phyloP scores from a whole-genome alignment of 1,140 invertebrate species.

The Schlechtendalia chinensis region DNA sequence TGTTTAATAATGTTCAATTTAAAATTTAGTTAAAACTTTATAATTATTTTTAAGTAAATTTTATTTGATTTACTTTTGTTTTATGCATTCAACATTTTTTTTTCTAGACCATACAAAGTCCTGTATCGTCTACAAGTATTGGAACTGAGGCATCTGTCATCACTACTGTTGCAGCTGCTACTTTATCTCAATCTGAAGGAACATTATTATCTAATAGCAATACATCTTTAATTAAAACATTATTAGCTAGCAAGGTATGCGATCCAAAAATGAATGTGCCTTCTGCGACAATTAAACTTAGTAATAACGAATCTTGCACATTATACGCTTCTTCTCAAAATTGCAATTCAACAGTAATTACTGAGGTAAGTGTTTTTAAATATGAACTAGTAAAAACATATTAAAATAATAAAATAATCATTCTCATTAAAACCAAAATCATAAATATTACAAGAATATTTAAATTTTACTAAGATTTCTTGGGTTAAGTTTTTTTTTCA shows the following conservation, averaged over 20 bases:
- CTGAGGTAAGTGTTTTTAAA: slow-evolving; percentile 36
- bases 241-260: slow-evolving; percentile 80
- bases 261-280: slow-evolving; percentile 49
- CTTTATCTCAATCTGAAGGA: slow-evolving; percentile 57
- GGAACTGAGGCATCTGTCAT: slow-evolving; percentile 47
- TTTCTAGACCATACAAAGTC: slow-evolving; percentile 51
- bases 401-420: background rate
- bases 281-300: slow-evolving; percentile 49
- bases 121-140: slow-evolving; percentile 53
- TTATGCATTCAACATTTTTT: background rate
- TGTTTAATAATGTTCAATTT: background rate
- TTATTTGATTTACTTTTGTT: background rate
- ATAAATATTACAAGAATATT: background rate
- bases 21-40: background rate
- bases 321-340: slow-evolving; percentile 48
- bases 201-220: slow-evolving; percentile 55
- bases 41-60: background rate
- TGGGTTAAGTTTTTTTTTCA: background rate
- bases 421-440: background rate
- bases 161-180: slow-evolving; percentile 53
- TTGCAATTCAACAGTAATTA: slow-evolving; percentile 36
- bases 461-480: background rate
- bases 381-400: background rate
- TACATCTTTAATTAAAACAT: slow-evolving; percentile 77
- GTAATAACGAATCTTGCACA: slow-evolving; percentile 49